Base-by-base conservation (phyloP, 1,140 invertebrate genomes). In the Triops longicaudatus region DNA sequence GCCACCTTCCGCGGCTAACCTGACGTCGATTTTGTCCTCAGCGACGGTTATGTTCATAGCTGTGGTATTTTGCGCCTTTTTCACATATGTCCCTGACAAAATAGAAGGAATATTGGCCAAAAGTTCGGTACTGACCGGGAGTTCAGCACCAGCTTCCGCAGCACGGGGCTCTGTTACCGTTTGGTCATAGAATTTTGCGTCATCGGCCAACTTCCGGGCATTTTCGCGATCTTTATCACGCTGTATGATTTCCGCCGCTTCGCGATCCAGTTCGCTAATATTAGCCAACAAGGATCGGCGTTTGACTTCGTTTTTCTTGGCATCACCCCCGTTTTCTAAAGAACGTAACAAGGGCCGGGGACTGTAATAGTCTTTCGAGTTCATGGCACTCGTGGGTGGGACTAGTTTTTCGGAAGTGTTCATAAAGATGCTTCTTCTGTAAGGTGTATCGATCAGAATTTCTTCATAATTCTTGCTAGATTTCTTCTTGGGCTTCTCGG, bases 181-280 rank as follows among this genome's bases (percentile, higher is more conserved):
- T 71, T 73, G 78, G 41, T 31, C 77, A 73, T 83, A 80, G 81
- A 82, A 81, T 77, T 81, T 50, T 78, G 84, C 74, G 82, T 82
- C 78, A 81, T 85, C 50, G 80, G 79, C 75, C 81, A 76, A 83
- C 81, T 82, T 27, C 80, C 83, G 22, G 80, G 83, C 77, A 82
- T 81, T 41, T 81, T 83, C 81, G 41, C 81, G 83, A 26, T 84
- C 86, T 77, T 87, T 85, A 78, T 88, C 86, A 80, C 87, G 85
- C 77, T 89, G 87, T 37, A 93, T 88, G 77, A 93, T 92, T 81
- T 91, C 90, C 0, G 88, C 87, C 1, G 92, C 91, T 84, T 93
- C 91, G 81, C 90, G 87, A 82, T 94, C 92, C 27, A 93, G 83
- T 81, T 93, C 91, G 81, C 91, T 93, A 78, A 93, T 92, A 81